These are phyloP conservation scores for Malacoctenus gilli DNA, from an alignment of 2,797 vertebrate species.

Conservation along the genomic window DNA sequence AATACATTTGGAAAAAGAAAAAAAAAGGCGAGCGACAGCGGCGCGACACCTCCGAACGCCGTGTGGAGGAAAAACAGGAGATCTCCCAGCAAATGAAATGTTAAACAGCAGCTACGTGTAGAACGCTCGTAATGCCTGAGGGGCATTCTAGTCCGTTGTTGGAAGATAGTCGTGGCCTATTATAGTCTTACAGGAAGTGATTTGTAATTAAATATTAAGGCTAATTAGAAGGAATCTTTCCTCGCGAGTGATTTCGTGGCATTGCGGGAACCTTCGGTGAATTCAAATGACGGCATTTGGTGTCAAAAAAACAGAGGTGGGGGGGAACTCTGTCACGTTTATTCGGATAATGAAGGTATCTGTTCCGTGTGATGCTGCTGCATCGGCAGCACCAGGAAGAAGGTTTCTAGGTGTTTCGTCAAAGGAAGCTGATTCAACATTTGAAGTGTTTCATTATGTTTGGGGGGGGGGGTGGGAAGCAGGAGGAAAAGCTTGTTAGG, in stretches of 20 bases:
- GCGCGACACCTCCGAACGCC: constrained; percentile 44
- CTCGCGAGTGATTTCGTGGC: constrained; percentile 13
- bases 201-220: constrained; percentile 67
- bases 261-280: constrained; percentile 12
- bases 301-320: background rate
- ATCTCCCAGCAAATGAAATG: constrained; percentile 60
- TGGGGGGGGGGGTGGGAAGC: constrained; percentile 26
- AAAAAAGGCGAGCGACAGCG: constrained; percentile 4
- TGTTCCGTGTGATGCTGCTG: constrained; percentile 4
- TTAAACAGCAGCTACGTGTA: constrained; percentile 56
- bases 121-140: constrained; percentile 54
- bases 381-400: constrained; percentile 6
- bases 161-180: constrained; percentile 54
- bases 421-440: constrained; percentile 53
- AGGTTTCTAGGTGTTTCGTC: constrained; percentile 44
- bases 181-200: constrained; percentile 47
- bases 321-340: background rate
- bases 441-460: constrained; percentile 57
- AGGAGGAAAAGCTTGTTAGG: constrained; percentile 50
- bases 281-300: background rate
- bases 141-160: constrained; percentile 59
- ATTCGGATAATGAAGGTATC: background rate
- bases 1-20: too few relatives aligned
- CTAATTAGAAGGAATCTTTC: constrained; percentile 50
- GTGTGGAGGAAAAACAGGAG: constrained; percentile 35